phyloP scores from a whole-genome alignment of 2,797 vertebrate species.

The Argyrosomus regius region DNA sequence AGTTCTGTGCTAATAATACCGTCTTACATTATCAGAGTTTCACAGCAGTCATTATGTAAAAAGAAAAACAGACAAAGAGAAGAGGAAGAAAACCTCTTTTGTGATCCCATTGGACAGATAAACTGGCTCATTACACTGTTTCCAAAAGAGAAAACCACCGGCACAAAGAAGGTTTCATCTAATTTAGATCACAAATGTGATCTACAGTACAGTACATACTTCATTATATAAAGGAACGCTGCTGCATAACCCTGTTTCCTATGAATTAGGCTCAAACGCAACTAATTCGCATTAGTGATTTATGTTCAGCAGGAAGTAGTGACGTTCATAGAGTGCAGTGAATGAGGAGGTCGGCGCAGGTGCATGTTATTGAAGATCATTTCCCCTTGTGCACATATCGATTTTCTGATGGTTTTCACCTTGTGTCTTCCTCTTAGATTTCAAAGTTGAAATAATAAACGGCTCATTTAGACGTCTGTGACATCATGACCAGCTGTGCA shows the following conservation, averaged over 20 bases:
- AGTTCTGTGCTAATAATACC: constrained; percentile 22
- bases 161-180: not conserved
- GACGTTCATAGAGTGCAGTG: not conserved
- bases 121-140: constrained; percentile 21
- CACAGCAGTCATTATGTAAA: not conserved
- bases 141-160: constrained; percentile 5
- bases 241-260: not conserved
- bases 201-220: not conserved
- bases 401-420: constrained; percentile 25
- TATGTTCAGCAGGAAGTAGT: not conserved
- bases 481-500: not conserved
- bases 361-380: constrained; percentile 26
- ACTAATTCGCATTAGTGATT: not conserved
- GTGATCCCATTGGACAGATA: constrained; percentile 27
- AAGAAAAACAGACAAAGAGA: constrained; percentile 5
- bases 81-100: constrained; percentile 7
- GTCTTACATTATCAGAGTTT: constrained; percentile 17
- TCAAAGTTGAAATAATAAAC: constrained; percentile 17
- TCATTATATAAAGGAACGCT: constrained; percentile 6
- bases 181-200: not conserved
- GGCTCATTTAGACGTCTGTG: constrained; percentile 15
- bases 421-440: constrained; percentile 13
- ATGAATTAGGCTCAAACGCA: constrained; percentile 4
- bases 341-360: not conserved
- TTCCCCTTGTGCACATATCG: constrained; percentile 55